Conservation (phyloP, 2,888 invertebrate species). For the Meiosimyza decipiens region DNA sequence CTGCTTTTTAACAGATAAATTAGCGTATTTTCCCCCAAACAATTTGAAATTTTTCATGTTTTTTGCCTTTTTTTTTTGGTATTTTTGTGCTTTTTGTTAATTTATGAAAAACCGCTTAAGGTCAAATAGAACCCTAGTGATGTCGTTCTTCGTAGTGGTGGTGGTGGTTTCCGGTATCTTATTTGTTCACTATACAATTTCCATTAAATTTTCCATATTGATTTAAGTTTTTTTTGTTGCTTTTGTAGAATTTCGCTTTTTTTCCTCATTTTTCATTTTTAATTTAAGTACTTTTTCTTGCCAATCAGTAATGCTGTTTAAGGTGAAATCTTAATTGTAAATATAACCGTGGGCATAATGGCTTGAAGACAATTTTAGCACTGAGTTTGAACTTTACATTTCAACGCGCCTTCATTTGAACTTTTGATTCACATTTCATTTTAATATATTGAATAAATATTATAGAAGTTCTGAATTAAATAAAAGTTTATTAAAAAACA, state of each 20-base stretch:
- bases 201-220: conserved; percentile 35
- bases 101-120: conserved; percentile 35
- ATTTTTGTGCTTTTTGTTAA: conserved; percentile 30
- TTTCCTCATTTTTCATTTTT: background rate
- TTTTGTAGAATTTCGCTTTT: conserved; percentile 1
- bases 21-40: conserved; percentile 31
- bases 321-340: conserved; percentile 26
- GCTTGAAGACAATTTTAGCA: background rate
- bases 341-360: conserved; percentile 20
- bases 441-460: too few species aligned
- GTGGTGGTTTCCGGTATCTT: conserved; percentile 20
- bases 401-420: conserved; percentile 19
- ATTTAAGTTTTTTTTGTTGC: conserved; percentile 22
- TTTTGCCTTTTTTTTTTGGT: conserved; percentile 3
- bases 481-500: too few species aligned
- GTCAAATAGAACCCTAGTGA: conserved; percentile 15
- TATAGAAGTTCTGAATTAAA: too few species aligned
- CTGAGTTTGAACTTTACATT: conserved; percentile 13
- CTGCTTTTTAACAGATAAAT: conserved; percentile 36
- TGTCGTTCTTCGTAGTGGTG: background rate
- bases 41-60: conserved; percentile 15
- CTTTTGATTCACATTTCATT: background rate
- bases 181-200: conserved; percentile 24
- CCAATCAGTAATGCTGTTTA: conserved; percentile 16
- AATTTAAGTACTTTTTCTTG: conserved; percentile 29